phyloP scores from a whole-genome alignment of 2,888 invertebrate genomes.

The Coleophora flavipennella region DNA sequence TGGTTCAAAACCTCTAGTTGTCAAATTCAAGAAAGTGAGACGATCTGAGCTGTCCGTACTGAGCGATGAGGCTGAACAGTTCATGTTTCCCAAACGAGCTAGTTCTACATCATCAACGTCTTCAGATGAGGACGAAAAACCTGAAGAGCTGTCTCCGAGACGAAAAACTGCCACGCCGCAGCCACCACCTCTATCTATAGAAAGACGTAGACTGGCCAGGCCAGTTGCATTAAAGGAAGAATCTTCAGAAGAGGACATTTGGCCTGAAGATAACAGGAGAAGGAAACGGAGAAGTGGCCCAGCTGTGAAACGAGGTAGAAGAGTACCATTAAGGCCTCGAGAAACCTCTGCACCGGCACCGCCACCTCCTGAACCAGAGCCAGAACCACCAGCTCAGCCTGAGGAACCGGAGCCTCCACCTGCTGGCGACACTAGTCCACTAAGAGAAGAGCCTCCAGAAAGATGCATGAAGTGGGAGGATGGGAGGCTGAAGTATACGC shows the following conservation, averaged over 20 bases:
- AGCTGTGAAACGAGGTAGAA: constrained; percentile 28
- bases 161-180: constrained; percentile 42
- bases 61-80: constrained; percentile 89
- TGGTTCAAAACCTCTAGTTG: constrained; percentile 73
- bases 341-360: constrained; percentile 20
- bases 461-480: constrained; percentile 64
- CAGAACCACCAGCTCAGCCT: constrained; percentile 4
- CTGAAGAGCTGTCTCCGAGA: constrained; percentile 34
- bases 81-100: constrained; percentile 84
- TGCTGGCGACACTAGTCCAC: constrained; percentile 28
- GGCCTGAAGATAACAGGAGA: constrained; percentile 45
- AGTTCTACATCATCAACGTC: constrained; percentile 69
- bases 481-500: constrained; percentile 55
- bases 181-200: constrained; percentile 39
- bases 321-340: constrained; percentile 19
- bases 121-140: constrained; percentile 71
- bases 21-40: constrained; percentile 82
- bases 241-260: constrained; percentile 60
- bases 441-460: constrained; percentile 42
- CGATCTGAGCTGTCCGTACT: constrained; percentile 81
- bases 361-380: constrained; percentile 15
- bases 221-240: constrained; percentile 60
- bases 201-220: constrained; percentile 49
- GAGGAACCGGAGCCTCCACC: constrained; percentile 13
- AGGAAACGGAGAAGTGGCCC: constrained; percentile 37